phyloP scores from a whole-genome alignment of 2,888 invertebrate genomes.

The Thelaira solivaga region DNA sequence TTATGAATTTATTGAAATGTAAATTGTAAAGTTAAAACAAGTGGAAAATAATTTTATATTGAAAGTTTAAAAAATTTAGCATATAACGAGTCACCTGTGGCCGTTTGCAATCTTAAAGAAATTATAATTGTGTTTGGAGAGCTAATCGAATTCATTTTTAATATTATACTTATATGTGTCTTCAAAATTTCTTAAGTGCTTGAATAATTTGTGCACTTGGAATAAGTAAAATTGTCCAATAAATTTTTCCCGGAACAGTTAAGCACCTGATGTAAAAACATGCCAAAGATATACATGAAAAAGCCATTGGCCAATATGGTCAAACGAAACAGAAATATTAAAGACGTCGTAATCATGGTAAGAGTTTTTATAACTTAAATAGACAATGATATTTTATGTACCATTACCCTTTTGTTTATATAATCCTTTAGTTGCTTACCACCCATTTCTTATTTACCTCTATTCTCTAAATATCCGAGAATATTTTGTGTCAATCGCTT shows the following conservation, averaged over 20 bases:
- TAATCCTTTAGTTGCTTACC: no score
- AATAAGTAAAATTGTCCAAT: not conserved
- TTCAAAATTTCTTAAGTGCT: not conserved
- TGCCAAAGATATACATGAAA: slow-evolving; percentile 77
- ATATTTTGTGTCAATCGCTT: no score
- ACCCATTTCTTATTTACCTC: no score
- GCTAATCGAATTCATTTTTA: not conserved
- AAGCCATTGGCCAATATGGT: slow-evolving; percentile 90
- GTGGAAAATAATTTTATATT: not conserved
- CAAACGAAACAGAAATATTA: slow-evolving; percentile 90
- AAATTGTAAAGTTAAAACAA: slow-evolving; percentile 1
- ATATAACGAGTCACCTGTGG: not conserved
- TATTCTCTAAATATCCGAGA: no score
- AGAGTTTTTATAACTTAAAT: slow-evolving; percentile 63
- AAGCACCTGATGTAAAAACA: slow-evolving; percentile 60
- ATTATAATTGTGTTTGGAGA: not conserved
- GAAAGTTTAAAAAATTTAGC: not conserved
- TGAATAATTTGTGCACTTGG: not conserved
- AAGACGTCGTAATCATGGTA: slow-evolving; percentile 90
- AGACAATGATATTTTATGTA: no score
- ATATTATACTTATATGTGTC: not conserved
- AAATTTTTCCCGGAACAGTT: not conserved
- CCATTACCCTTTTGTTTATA: no score
- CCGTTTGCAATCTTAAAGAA: not conserved
- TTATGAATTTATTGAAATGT: slow-evolving; percentile 15